Evolutionary conservation across 2,888 invertebrate species (phyloP).

Genomic region (Melinaea menophilus): DNA sequence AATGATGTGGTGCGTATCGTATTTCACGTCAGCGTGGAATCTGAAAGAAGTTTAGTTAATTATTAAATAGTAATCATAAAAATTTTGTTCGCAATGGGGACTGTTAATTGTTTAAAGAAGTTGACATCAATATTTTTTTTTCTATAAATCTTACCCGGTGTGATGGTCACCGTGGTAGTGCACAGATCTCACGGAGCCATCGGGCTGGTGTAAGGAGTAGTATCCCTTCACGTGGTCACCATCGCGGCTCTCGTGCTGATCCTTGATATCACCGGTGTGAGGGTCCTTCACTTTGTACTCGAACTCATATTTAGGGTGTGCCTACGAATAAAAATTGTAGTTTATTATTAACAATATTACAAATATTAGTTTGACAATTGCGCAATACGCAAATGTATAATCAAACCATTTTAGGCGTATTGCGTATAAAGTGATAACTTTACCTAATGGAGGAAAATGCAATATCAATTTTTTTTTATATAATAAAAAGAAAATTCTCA

Average conservation of each 20-base stretch:
- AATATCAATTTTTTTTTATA: too few species aligned
- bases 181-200: constrained; percentile 66
- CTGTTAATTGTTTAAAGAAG: background rate
- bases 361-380: too few species aligned
- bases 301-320: constrained; percentile 38
- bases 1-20: constrained; percentile 41
- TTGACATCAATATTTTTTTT: too few species aligned
- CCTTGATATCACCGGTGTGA: constrained; percentile 54
- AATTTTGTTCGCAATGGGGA: background rate
- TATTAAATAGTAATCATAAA: background rate
- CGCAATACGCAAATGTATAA: too few species aligned
- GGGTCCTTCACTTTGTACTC: constrained; percentile 43
- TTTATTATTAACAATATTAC: background rate
- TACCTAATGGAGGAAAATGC: too few species aligned
- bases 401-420: too few species aligned
- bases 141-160: constrained; percentile 37
- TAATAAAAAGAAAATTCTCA: background rate
- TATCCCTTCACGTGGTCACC: constrained; percentile 63
- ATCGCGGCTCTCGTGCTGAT: constrained; percentile 62
- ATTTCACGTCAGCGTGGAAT: constrained; percentile 66
- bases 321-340: background rate
- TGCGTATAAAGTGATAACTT: too few species aligned
- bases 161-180: constrained; percentile 68
- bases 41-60: constrained; percentile 38
- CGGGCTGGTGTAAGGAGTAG: constrained; percentile 70